Conservation (phyloP, 2,888 invertebrate genomes). For the Himalopsyche japonica region DNA sequence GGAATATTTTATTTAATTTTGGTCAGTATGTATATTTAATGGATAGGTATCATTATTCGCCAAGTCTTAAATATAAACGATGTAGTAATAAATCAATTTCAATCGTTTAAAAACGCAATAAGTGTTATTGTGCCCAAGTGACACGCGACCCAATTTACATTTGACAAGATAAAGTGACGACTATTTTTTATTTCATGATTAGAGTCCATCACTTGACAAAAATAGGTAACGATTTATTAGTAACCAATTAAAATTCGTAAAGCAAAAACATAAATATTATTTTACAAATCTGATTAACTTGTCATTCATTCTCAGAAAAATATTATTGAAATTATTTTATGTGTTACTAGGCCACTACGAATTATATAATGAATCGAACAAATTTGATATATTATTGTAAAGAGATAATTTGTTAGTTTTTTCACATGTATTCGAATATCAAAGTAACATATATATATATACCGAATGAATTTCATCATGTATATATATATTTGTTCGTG, state of each 20-base stretch:
- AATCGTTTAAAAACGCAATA: not conserved
- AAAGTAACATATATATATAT: too few species aligned
- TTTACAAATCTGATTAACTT: not conserved
- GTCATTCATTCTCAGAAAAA: too few species aligned
- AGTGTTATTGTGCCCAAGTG: not conserved
- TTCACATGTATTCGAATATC: too few species aligned
- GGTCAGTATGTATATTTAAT: too few species aligned
- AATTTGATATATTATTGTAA: too few species aligned
- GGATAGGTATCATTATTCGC: too few species aligned
- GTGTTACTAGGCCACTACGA: not conserved
- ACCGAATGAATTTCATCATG: too few species aligned
- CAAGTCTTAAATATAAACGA: not conserved
- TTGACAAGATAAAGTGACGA: not conserved
- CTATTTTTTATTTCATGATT: not conserved
- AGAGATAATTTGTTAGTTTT: too few species aligned
- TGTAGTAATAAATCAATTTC: not conserved
- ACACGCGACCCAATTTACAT: not conserved
- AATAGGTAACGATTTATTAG: not conserved
- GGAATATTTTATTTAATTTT: too few species aligned
- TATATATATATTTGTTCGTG: too few species aligned
- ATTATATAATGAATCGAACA: too few species aligned
- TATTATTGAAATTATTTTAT: not conserved
- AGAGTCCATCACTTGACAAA: not conserved
- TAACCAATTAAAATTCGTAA: not conserved
- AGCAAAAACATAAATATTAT: not conserved